Evolutionary conservation across 2,797 vertebrate species (phyloP), one percentile per base, ranked within the genome.

Genomic region (Spinibarbus caldwelli): DNA sequence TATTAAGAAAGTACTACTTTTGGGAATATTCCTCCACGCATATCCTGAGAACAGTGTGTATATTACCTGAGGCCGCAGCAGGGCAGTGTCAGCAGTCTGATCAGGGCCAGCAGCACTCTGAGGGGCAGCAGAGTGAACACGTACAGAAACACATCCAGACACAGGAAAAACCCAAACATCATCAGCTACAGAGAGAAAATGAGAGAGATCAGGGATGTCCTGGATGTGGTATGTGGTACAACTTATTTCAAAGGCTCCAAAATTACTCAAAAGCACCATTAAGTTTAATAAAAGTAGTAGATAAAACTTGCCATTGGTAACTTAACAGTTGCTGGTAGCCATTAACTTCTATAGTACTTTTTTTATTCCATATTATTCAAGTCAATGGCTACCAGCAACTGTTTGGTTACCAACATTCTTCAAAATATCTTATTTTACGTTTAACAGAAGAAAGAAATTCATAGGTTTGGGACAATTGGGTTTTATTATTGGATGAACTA

Each of bases 81-180:
- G 87, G 98, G 98, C 91, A 97, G 92, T 2, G 97, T 97, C 91
- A 98, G 87, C 87, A 99, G 95, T 83, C 96, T 94, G 90, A 97
- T 93, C 43, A 99, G 93, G 1, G 98, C 98, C 95, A 99, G 95
- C 88, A 97, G 94, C 70, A 99, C 97, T 92, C 98, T 92, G 90
- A 99, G 92, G 38, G 98, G 98, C 85, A 99, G 95, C 79, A 99
- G 93, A 34, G 98, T 99, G 95, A 99, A 98, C 78, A 99, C 96
- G n/a, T 99, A 99, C 45, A 99, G 96, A 93, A 99, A 99, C 19
- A 98, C 97, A 89, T 99, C 98, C 95, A 99, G 94, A 94, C 98
- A 99, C 89, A 99, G 95, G 93, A 99, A 99, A 94, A 98, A 99
- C 85, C 98, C 98, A 83, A 99, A 99, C 59, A 96, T 89, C 98